Evolutionary conservation across 2,113 vertebrate species (phyloP).

Genomic region (Leuciscus idus): DNA sequence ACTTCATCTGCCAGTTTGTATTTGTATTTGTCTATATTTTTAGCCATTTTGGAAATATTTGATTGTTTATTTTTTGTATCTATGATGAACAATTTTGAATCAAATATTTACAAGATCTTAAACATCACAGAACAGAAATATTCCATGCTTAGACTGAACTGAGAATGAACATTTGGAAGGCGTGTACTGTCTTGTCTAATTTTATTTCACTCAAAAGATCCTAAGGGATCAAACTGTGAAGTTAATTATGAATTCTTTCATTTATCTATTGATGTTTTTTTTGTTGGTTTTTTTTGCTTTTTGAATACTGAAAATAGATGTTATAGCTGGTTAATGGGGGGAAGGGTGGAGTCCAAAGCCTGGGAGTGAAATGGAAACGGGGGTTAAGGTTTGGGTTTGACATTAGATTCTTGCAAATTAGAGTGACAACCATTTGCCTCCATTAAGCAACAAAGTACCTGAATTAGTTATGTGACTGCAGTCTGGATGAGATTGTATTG

Average conservation of each 20-base stretch:
- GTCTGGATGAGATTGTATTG: conserved; percentile 13
- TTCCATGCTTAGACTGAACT: neutral
- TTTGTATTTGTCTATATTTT: neutral
- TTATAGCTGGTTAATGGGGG: neutral
- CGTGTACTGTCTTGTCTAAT: neutral
- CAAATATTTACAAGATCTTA: neutral
- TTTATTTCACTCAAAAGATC: conserved; percentile 3
- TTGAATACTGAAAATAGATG: neutral
- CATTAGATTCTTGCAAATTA: neutral
- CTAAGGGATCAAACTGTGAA: neutral
- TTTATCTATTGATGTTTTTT: neutral
- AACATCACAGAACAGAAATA: conserved; percentile 12
- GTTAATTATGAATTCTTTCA: conserved; percentile 14
- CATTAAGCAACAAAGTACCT: conserved; percentile 35
- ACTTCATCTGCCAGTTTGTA: neutral
- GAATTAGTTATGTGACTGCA: conserved; percentile 19
- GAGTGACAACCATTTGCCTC: conserved; percentile 14
- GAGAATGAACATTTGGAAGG: neutral
- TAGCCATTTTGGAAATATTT: neutral
- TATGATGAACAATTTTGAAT: neutral
- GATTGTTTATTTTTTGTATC: neutral
- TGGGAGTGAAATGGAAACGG: neutral
- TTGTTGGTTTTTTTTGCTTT: too few relatives aligned
- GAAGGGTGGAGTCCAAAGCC: neutral
- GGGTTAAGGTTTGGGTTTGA: neutral